phyloP scores from a whole-genome alignment of 1,140 invertebrate genomes.

The Globodera rostochiensis region DNA sequence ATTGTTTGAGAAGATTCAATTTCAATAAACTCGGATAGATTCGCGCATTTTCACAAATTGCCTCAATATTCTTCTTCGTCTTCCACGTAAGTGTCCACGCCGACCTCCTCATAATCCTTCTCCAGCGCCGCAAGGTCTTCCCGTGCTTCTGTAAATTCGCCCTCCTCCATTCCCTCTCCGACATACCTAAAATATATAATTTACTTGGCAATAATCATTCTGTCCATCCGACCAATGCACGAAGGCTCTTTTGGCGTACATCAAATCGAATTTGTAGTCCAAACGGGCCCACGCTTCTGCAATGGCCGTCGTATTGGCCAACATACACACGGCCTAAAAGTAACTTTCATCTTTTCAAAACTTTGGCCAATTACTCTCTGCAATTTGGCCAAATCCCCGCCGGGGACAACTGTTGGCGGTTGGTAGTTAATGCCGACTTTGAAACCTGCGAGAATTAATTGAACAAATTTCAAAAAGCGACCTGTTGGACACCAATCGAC shows the following conservation, averaged over 20 bases:
- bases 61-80: conserved; percentile 7
- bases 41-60: background rate
- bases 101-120: conserved; percentile 49
- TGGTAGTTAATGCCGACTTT: conserved; percentile 56
- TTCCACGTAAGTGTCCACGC: conserved; percentile 26
- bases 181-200: conserved; percentile 27
- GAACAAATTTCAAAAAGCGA: conserved; percentile 24
- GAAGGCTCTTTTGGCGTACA: conserved; percentile 75
- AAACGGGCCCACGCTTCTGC: conserved; percentile 75
- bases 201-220: background rate
- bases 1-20: no score
- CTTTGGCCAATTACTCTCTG: conserved; percentile 44
- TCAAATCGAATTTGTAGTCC: conserved; percentile 72
- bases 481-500: conserved; percentile 51
- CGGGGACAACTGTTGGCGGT: conserved; percentile 57
- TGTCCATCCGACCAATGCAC: conserved; percentile 72
- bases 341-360: no score
- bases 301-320: conserved; percentile 80
- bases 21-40: background rate
- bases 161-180: conserved; percentile 82
- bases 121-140: conserved; percentile 75
- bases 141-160: conserved; percentile 81
- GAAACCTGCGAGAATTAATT: conserved; percentile 1
- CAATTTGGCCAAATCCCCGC: conserved; percentile 59
- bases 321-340: conserved; percentile 71